Base-by-base conservation (phyloP, 2,888 invertebrate species). In the Marasmarcha lunaedactyla region DNA sequence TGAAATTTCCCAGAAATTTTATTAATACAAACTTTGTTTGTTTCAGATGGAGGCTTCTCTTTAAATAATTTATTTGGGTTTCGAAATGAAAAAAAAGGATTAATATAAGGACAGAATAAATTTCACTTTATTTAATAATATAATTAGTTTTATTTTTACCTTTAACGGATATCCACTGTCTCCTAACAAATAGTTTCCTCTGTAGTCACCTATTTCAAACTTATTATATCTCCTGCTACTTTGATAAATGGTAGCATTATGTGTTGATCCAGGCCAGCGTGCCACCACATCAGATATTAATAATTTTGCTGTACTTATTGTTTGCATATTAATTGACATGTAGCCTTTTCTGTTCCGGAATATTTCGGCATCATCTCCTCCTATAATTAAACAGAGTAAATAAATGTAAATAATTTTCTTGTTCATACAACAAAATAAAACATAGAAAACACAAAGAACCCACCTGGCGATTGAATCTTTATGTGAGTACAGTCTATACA, bases 101-200 rank as follows among this genome's bases (percentile, higher is more conserved):
- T 34, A 7, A 13, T 13, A 34, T 4, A 34, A 9, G 7, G n/a
- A 14, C 6, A 14, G 4, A 15, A 35, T 15, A 35, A 15, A 35
- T 15, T 35, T 35, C n/a, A 10, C 10, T 15, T 35, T 15, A 30
- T 9, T n/a, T 30, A n/a, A n/a, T 10, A n/a, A 30, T 30, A 14
- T 35, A 10, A 15, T 15, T 10, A 15, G n/a, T 5, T 11, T 15
- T 25, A 12, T 26, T 38, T n/a, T 15, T 37, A 40, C 37, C 41
- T 45, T 49, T 6, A 52, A 37, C 3, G 49, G 46, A 44, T 59
- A 57, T 11, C 57, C 57, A 48, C 51, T 52, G 40, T 57, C 53
- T 9, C 51, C 54, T 26, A 48, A 33, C 30, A 46, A 38, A 33
- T 39, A 30, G 2, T 15, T 10, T 9, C 35, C 34, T 9, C 47